Base-by-base conservation (phyloP, 2,113 vertebrate genomes). In the Heterochromis multidens region DNA sequence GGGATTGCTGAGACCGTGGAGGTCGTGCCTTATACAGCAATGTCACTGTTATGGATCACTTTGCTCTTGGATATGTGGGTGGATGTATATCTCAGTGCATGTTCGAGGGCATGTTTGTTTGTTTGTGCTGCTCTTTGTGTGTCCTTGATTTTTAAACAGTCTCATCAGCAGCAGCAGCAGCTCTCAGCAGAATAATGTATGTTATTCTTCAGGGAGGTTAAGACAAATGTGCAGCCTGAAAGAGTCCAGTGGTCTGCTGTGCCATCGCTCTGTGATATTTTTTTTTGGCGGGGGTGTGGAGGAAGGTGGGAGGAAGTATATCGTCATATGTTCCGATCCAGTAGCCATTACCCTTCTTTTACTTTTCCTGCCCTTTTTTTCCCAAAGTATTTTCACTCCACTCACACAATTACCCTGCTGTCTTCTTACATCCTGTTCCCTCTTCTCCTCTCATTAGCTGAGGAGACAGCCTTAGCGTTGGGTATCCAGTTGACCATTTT, bases 391-490 rank as follows among this genome's bases (percentile, higher is more conserved):
- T 78, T 84, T 86, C 58, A 21, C 76, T 83, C 63, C 80, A 46
- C 72, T 92, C 79, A 33, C 31, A 77, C 87, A 87, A 61, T 93
- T 88, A 87, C 80, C 62, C 62, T 21, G 25, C 37, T 70, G 74
- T 77, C 88, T 86, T 33, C 76, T 88, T 17, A 49, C 67, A 89
- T 85, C 77, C 74, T 54, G 78, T 70, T 86, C 57, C 52, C 70
- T 87, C 80, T 63, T 86, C 83, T 90, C 67, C 61, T 80, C 86
- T 93, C 91, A 94, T 93, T 94, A 93, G 87, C 59, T 19, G 76
- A 74, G 27, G 40, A 89, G 79, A 79, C 83, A 86, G 82, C 35
- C 70, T 80, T 74, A 74, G 63, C 82, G 84, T 83, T 78, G 59
- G 16, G 29, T 85, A 89, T 87, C 88, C 58, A 58, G 79, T 67